Base-by-base conservation (phyloP, 2,888 invertebrate species). In the Flexamia atlantica region DNA sequence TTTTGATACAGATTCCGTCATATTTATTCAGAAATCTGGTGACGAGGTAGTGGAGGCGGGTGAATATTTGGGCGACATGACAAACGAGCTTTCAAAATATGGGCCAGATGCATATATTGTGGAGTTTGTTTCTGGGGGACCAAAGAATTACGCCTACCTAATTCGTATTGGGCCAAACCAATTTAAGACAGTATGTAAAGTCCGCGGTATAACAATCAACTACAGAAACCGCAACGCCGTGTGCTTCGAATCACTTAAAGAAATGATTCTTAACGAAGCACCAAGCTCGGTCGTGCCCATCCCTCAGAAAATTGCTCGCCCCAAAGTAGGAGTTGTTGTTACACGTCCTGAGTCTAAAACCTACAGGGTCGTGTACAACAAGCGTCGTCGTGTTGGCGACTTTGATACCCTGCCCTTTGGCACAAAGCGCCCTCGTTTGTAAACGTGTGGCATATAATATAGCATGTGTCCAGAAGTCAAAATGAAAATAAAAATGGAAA, bases 1-100 rank as follows among this genome's bases (percentile, higher is more conserved):
- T 85, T 89, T 85, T 72, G 89, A 90, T 74, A 90, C 90, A 0
- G 90, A 90, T 83, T 88, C 88, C 0, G 87, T 89, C 5, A 88
- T 90, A 50, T 90, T 87, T 9, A 72, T 72, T 0, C 32, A 57
- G 17, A 74, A 50, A 30, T 25, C 9, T 17, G 85, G 40, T 20
- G 85, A 82, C 83, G 82, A 14, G 9, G 17, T 85, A 85, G n/a
- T 86, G 83, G 53, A 83, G 10, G 84, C 87, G 0, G 89, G 89
- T 28, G 87, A 88, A 82, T 88, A 85, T 83, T 80, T 90, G 14
- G 89, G 89, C 0, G 89, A 90, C 70, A 84, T 90, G 85, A 90
- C 89, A 0, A 88, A 90, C 84, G 90, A 90, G 84, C 79, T 90
- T 0, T 84, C 85, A 7, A 84, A 85, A 10, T 87, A 88, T 81